These are phyloP conservation scores for Polydesmus complanatus DNA, from an alignment of 2,888 invertebrate genomes.

Conservation along the genomic window DNA sequence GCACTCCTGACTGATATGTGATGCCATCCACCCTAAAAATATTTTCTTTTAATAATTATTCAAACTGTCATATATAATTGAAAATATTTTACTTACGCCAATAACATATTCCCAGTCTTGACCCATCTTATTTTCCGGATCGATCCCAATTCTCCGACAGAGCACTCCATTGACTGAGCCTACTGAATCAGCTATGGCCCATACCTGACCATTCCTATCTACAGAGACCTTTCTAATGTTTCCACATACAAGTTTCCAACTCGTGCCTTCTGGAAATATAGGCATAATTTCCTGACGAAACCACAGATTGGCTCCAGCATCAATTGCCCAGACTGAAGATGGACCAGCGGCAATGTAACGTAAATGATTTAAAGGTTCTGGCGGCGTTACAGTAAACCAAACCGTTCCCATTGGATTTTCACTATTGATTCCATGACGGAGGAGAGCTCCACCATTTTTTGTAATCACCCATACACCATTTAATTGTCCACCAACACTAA, in stretches of 20 bases:
- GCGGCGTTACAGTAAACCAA: conserved; percentile 68
- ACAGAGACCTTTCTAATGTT: conserved; percentile 29
- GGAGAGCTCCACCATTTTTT: conserved; percentile 69
- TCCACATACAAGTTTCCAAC: conserved; percentile 45
- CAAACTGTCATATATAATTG: neutral
- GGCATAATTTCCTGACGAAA: conserved; percentile 62
- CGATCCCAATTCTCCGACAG: conserved; percentile 21
- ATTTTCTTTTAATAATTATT: neutral
- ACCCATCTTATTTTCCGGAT: conserved; percentile 20
- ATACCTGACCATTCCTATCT: conserved; percentile 27
- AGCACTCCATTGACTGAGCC: conserved; percentile 19
- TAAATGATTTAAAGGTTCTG: conserved; percentile 44
- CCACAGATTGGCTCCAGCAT: conserved; percentile 54
- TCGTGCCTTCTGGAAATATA: conserved; percentile 64
- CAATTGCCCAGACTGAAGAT: conserved; percentile 65
- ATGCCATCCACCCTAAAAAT: conserved; percentile 3
- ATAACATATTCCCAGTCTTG: conserved; percentile 21
- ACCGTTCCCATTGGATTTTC: conserved; percentile 42
- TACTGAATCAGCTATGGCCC: conserved; percentile 20
- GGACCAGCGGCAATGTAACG: conserved; percentile 60
- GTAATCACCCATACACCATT: conserved; percentile 58
- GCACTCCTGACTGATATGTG: neutral
- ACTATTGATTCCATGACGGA: conserved; percentile 57
- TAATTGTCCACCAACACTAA: conserved; percentile 42
- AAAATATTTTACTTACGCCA: conserved; percentile 15